These are phyloP conservation scores for Myrmophylax atrothorax DNA, from an alignment of 2,113 vertebrate species.

Conservation along the genomic window DNA sequence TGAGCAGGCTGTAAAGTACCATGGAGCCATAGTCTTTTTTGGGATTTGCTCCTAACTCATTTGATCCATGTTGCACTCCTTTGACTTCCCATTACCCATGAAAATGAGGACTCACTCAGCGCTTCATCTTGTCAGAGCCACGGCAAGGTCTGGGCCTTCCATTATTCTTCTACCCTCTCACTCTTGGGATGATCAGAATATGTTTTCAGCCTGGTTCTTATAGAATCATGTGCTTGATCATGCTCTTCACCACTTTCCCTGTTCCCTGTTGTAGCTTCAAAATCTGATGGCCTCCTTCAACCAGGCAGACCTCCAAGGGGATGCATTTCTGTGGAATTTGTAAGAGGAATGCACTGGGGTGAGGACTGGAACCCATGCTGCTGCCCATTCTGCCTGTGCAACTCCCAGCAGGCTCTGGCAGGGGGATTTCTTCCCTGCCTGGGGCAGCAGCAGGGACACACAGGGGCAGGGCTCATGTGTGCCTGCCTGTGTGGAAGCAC, in stretches of 20 bases:
- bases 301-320: neutral
- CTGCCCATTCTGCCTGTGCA: neutral
- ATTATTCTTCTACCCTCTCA: rapidly evolving
- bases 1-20: neutral
- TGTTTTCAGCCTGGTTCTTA: neutral
- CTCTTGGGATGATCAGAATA: neutral
- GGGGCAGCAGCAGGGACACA: neutral
- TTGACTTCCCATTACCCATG: neutral
- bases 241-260: neutral
- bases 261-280: neutral
- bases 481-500: neutral
- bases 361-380: rapidly evolving
- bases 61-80: neutral
- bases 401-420: rapidly evolving
- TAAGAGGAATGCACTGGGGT: neutral
- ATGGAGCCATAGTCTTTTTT: rapidly evolving
- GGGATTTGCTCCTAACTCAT: neutral
- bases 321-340: neutral
- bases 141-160: neutral
- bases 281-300: neutral
- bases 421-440: neutral
- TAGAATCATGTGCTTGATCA: rapidly evolving
- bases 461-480: rapidly evolving
- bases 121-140: neutral
- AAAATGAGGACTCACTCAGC: neutral